Conservation (phyloP, 30 jellyfish, hydroid and myxozoan species). For the Pseudorhiza aurosa region DNA sequence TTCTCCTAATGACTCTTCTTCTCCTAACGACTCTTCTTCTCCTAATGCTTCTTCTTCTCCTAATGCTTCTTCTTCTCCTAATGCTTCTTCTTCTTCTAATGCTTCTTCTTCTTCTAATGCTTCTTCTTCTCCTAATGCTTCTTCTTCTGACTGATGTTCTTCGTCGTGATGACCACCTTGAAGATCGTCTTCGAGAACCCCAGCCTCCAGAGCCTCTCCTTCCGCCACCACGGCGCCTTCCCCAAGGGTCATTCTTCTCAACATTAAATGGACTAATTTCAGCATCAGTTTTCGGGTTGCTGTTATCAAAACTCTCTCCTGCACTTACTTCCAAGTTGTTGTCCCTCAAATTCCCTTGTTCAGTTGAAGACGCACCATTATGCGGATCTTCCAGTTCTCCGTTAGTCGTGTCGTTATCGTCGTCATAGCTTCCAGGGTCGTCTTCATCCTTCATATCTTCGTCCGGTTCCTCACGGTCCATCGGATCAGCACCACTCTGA, state of each 20-base stretch:
- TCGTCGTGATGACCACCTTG: neutral
- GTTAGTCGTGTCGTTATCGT: neutral
- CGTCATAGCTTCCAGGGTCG: too few relatives aligned
- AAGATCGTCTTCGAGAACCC: neutral
- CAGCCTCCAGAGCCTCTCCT: neutral
- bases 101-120: neutral
- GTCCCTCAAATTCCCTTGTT: neutral
- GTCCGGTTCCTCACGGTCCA: neutral
- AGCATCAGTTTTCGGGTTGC: conserved; percentile 2
- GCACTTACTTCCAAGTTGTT: neutral
- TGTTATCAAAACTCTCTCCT: neutral
- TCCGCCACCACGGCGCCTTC: conserved; percentile 10
- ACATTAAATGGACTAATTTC: neutral
- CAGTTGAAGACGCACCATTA: neutral
- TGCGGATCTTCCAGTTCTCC: neutral
- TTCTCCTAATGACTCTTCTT: neutral
- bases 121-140: neutral
- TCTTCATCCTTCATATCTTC: neutral
- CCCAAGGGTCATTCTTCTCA: neutral
- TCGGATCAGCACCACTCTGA: too few relatives aligned
- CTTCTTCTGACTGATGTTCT: neutral
- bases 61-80: neutral
- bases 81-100: neutral
- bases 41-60: conserved; percentile 14
- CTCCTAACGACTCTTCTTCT: conserved; percentile 4